phyloP scores from a whole-genome alignment of 2,797 vertebrate species.

The Borostomias antarcticus region DNA sequence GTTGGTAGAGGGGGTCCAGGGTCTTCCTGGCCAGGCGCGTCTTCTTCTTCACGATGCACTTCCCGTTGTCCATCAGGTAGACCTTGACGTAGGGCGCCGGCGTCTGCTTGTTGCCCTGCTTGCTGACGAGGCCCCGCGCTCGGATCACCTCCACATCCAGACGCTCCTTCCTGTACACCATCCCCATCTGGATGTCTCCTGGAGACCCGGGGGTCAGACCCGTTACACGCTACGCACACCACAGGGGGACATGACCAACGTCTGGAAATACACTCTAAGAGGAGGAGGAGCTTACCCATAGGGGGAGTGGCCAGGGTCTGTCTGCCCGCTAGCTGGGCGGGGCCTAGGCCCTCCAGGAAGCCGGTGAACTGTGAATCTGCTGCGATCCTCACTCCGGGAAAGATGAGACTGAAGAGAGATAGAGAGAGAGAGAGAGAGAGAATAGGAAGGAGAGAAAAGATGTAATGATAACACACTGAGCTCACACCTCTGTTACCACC shows the following conservation, averaged over 20 bases:
- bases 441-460: conserved; percentile 1
- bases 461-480: too few species aligned
- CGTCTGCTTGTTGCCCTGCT: conserved; percentile 98
- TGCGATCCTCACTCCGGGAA: conserved; percentile 92
- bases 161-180: conserved; percentile 97
- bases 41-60: conserved; percentile 96
- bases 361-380: conserved; percentile 95
- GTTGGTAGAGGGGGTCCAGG: conserved; percentile 95
- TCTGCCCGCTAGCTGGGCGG: conserved; percentile 92
- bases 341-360: conserved; percentile 94
- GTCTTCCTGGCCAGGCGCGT: conserved; percentile 96
- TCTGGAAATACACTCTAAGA: not conserved
- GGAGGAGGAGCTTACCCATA: conserved; percentile 82
- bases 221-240: too few species aligned
- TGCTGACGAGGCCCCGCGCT: conserved; percentile 94
- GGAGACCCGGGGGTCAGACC: too few species aligned
- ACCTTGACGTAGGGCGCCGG: conserved; percentile 98
- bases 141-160: conserved; percentile 97
- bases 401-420: conserved; percentile 84
- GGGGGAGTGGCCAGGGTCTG: conserved; percentile 95
- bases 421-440: not conserved
- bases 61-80: conserved; percentile 96
- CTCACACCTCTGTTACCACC: too few species aligned
- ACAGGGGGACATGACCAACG: too few species aligned
- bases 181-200: conserved; percentile 88